Evolutionary conservation across 2,888 invertebrate genomes (phyloP).

Genomic region (Euzetes globulus): DNA sequence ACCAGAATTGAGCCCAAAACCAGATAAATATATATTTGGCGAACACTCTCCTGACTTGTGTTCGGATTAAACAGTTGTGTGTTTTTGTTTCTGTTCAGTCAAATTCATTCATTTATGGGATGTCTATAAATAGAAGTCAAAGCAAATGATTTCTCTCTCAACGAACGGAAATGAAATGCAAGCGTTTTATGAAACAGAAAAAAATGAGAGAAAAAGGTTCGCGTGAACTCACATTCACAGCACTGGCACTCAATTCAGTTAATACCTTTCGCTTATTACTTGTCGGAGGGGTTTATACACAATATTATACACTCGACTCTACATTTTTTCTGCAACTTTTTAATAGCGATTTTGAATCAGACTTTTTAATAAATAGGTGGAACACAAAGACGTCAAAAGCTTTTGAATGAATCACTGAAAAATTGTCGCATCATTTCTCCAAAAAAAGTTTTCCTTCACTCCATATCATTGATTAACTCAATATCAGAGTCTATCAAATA

Average conservation of each 20-base stretch:
- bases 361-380: slow-evolving; percentile 22
- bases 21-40: not conserved
- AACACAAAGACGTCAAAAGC: slow-evolving; percentile 25
- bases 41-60: slow-evolving; percentile 1
- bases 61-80: slow-evolving; percentile 19
- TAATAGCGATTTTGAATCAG: not conserved
- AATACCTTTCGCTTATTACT: not conserved
- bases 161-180: slow-evolving; percentile 22
- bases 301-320: not conserved
- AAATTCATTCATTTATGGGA: slow-evolving; percentile 23
- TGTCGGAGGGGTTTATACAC: not conserved
- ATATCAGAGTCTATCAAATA: not conserved
- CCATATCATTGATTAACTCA: slow-evolving; percentile 9
- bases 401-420: slow-evolving; percentile 13
- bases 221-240: slow-evolving; percentile 7
- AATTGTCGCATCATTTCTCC: not conserved
- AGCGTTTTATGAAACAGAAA: slow-evolving; percentile 21
- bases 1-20: slow-evolving; percentile 5
- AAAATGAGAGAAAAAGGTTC: slow-evolving; percentile 7
- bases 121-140: slow-evolving; percentile 15
- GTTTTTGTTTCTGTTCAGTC: not conserved
- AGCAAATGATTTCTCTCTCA: slow-evolving; percentile 19
- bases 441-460: not conserved
- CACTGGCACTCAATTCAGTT: not conserved
- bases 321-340: not conserved